phyloP scores from a whole-genome alignment of 2,888 invertebrate species.

The Frankliniella intonsa region DNA sequence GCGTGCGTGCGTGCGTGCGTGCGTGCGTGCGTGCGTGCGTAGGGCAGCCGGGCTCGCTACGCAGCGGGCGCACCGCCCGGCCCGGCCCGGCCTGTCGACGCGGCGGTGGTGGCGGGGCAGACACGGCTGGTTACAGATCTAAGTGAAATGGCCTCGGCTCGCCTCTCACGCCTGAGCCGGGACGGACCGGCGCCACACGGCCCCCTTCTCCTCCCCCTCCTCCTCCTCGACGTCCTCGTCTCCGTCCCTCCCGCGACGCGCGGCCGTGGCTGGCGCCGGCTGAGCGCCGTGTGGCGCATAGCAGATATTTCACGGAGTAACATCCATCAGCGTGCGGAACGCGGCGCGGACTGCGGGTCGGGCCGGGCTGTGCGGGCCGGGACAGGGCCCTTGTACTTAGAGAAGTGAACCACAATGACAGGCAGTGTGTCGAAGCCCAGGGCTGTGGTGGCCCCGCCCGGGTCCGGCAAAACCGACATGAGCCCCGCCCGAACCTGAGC shows the following conservation, averaged over 20 bases:
- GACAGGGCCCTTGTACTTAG: background rate
- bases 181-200: background rate
- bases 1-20: too few relatives aligned
- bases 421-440: too few relatives aligned
- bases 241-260: background rate
- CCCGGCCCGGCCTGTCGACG: background rate
- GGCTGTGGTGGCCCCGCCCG: too few relatives aligned
- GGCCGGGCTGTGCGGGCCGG: background rate
- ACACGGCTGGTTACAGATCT: conserved; percentile 11
- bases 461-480: too few relatives aligned
- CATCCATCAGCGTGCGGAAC: background rate
- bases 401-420: too few relatives aligned
- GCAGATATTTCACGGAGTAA: conserved; percentile 23
- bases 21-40: too few relatives aligned
- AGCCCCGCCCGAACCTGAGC: too few relatives aligned
- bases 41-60: too few relatives aligned
- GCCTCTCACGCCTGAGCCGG: background rate
- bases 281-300: background rate
- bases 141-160: conserved; percentile 15
- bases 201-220: background rate
- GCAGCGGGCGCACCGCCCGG: too few relatives aligned
- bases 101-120: background rate
- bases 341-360: background rate
- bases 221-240: background rate
- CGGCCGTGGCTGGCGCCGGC: background rate